Base-by-base conservation (phyloP, 1,140 invertebrate genomes). In the Drosophila baimaii region DNA sequence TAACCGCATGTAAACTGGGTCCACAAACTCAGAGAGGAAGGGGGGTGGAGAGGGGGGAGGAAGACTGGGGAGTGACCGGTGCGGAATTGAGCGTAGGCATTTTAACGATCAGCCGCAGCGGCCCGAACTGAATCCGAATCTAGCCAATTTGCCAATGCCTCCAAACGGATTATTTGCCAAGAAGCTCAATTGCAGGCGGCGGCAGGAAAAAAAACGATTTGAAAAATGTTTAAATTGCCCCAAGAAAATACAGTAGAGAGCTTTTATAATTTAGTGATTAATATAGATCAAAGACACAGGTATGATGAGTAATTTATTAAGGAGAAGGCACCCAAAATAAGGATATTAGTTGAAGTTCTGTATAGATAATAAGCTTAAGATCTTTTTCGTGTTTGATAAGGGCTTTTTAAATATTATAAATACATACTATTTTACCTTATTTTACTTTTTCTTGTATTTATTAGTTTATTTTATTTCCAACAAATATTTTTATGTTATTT, bases 1-100 rank as follows among this genome's bases (percentile, higher is more conserved):
- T 88, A 85, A 83, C 83, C 65, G 84, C 83, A 73, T 86, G 83
- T 88, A 63, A 82, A 85, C 70, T 79, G 69, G 72, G 51, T 51
- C 49, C 52, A n/a, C 17, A 63, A 55, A 29, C 37, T 37, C 55
- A n/a, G 35, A 25, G 29, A 29, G 23, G 25, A 41, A 41, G 12
- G 33, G 13, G 23, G 5, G 54, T 10, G 51, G 51, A 31, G 54
- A 31, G 21, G 33, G 19, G 46, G 23, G 15, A 25, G 2, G 46
- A 25, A 27, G 29, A 25, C 15, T 17, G 59, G 25, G 51, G 54
- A 39, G 69, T 58, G 56, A 44, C 37, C 56, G 39, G 54, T 31
- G 43, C 33, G 64, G 64, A 58, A 49, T 72, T 58, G 68, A 72
- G 66, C 66, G 74, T 77, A 77, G 74, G 74, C 62, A 77, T 77